Percentiles rank a stretch among this genome's conserved stretches.
These are phyloP conservation scores for Condylostylus longicornis DNA, from an alignment of 1,140 invertebrate genomes.

Conservation along the genomic window DNA sequence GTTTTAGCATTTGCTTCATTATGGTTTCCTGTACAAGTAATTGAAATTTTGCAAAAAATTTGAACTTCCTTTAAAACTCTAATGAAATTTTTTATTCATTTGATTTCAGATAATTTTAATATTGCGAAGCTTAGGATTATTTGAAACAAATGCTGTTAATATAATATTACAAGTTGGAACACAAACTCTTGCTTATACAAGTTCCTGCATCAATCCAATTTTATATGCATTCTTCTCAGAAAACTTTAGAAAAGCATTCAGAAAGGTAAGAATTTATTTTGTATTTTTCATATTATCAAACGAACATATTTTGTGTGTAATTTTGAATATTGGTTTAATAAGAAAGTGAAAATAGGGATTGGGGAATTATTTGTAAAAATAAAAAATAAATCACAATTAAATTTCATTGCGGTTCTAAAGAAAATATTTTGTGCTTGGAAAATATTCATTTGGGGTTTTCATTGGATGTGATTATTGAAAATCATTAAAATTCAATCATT, in stretches of 20 bases:
- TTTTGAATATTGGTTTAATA: too few relatives aligned
- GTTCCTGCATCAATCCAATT: conserved; percentile 87
- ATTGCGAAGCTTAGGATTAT: conserved; percentile 54
- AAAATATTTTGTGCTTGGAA: neutral
- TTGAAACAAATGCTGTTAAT: conserved; percentile 40
- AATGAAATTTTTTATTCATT: conserved; percentile 4
- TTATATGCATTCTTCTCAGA: conserved; percentile 42
- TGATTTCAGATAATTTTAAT: conserved; percentile 57
- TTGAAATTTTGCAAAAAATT: conserved; percentile 17
- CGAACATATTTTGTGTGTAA: too few relatives aligned
- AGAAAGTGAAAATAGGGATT: too few relatives aligned
- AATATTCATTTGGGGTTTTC: conserved; percentile 2
- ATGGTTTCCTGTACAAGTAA: conserved; percentile 87
- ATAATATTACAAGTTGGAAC: conserved; percentile 65
- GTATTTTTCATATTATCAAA: too few relatives aligned
- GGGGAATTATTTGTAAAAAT: neutral
- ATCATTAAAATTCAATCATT: too few relatives aligned
- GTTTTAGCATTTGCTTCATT: conserved; percentile 89
- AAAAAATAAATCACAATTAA: too few relatives aligned
- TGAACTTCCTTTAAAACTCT: too few relatives aligned
- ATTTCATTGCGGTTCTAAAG: too few relatives aligned
- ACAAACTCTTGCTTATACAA: conserved; percentile 84
- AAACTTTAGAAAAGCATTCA: conserved; percentile 31
- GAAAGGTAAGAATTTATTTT: conserved; percentile 29
- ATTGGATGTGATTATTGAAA: too few relatives aligned